phyloP scores from a whole-genome alignment of 2,888 invertebrate species.

The Mesopsocus fuscifrons region DNA sequence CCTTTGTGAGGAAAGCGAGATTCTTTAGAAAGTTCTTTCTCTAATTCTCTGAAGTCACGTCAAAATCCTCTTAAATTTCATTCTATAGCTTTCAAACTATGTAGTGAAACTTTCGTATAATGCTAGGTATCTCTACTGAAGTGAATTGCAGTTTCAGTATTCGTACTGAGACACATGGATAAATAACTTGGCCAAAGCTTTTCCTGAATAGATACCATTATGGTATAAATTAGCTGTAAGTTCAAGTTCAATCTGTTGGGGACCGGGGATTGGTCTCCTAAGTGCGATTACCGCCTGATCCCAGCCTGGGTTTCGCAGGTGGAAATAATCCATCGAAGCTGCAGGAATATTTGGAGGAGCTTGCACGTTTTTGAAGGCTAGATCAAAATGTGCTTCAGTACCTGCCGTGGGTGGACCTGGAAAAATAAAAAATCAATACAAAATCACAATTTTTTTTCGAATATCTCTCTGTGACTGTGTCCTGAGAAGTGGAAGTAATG shows the following conservation, averaged over 20 bases:
- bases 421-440: background rate
- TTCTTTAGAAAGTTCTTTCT: no score
- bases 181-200: slow-evolving; percentile 66
- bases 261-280: slow-evolving; percentile 55
- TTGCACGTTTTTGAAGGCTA: slow-evolving; percentile 44
- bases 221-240: slow-evolving; percentile 69
- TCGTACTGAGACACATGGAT: slow-evolving; percentile 72
- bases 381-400: slow-evolving; percentile 51
- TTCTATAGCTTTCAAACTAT: no score
- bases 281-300: slow-evolving; percentile 62
- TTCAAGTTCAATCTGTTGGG: slow-evolving; percentile 78
- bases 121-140: no score
- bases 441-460: no score
- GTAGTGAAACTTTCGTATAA: no score
- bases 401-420: slow-evolving; percentile 22
- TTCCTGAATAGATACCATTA: slow-evolving; percentile 52
- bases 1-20: no score
- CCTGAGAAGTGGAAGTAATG: no score
- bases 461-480: no score
- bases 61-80: no score
- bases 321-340: slow-evolving; percentile 25
- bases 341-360: slow-evolving; percentile 36
- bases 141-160: slow-evolving; percentile 34
- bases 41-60: no score
- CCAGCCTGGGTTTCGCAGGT: slow-evolving; percentile 30